Percentiles rank a stretch among this genome's conserved stretches.
These are phyloP conservation scores for Agelas oroides DNA, from an alignment of 37 sponge, comb jelly and placozoan species.

Conservation along the genomic window DNA sequence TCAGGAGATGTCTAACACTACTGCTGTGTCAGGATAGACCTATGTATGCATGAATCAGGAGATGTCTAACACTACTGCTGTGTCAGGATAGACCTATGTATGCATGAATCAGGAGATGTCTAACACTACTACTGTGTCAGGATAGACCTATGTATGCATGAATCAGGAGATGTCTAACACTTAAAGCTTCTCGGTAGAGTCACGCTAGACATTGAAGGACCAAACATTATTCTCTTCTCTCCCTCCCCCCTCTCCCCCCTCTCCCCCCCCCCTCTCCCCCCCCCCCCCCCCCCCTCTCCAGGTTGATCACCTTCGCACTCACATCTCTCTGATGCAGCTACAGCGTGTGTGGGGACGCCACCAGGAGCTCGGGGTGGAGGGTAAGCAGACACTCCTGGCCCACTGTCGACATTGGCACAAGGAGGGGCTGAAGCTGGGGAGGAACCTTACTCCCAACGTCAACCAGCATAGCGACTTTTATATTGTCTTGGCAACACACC, in stretches of 20 bases:
- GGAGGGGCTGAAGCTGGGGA: slow-evolving; percentile 40
- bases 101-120: too few species aligned
- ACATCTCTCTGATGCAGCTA: slow-evolving; percentile 55
- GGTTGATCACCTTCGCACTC: slow-evolving; percentile 22
- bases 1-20: too few species aligned
- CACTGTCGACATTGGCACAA: slow-evolving; percentile 19
- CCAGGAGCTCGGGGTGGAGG: neutral
- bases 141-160: too few species aligned
- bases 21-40: too few species aligned
- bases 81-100: too few species aligned
- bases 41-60: too few species aligned
- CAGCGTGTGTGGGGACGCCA: slow-evolving; percentile 46
- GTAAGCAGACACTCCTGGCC: slow-evolving; percentile 35
- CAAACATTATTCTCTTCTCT: neutral
- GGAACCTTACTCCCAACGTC: slow-evolving; percentile 12
- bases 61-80: too few species aligned
- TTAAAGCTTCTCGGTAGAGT: too few species aligned
- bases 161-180: too few species aligned
- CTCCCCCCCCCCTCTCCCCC: neutral
- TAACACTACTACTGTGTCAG: too few species aligned
- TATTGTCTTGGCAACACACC: slow-evolving; percentile 62
- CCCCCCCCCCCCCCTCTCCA: too few species aligned
- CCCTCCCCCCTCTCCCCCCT: neutral
- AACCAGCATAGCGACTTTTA: slow-evolving; percentile 62
- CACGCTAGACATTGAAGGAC: too few species aligned